phyloP scores from a whole-genome alignment of 2,797 vertebrate species.

The Cuniculus paca region DNA sequence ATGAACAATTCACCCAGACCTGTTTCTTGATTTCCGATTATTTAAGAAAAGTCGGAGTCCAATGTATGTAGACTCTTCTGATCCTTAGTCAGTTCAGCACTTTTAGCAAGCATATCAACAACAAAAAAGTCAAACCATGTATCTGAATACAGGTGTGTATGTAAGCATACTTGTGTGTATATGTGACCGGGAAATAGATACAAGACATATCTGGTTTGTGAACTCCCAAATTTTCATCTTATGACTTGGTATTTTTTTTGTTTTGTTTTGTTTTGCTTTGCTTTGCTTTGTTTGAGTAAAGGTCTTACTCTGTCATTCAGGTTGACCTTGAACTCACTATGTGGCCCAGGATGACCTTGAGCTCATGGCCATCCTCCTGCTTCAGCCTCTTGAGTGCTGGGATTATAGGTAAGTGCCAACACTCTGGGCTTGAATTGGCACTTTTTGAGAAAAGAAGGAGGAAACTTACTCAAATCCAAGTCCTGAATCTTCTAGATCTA shows the following conservation, averaged over 20 bases:
- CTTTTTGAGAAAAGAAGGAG: not conserved
- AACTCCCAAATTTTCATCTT: not conserved
- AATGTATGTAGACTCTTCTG: not conserved
- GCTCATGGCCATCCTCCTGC: not conserved
- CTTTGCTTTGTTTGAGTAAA: no score
- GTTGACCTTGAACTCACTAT: not conserved
- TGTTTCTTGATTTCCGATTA: not conserved
- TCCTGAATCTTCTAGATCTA: not conserved
- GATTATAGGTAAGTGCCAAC: not conserved
- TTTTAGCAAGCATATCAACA: not conserved
- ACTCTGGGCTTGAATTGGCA: not conserved
- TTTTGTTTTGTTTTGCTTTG: not conserved
- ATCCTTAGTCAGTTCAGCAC: not conserved
- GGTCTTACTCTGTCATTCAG: not conserved
- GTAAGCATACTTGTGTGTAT: not conserved
- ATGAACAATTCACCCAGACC: not conserved
- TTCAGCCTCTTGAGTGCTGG: not conserved
- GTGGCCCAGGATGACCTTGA: not conserved
- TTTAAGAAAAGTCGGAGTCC: constrained; percentile 17
- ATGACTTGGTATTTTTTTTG: not conserved
- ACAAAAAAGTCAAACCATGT: not conserved
- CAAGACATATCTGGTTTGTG: not conserved
- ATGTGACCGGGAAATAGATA: not conserved
- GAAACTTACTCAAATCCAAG: not conserved
- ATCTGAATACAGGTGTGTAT: not conserved